A percentile compares a stretch with the other conserved stretches of the same genome.
These are phyloP conservation scores for Synanthedon formicaeformis DNA, from an alignment of 2,888 invertebrate genomes.

Conservation along the genomic window DNA sequence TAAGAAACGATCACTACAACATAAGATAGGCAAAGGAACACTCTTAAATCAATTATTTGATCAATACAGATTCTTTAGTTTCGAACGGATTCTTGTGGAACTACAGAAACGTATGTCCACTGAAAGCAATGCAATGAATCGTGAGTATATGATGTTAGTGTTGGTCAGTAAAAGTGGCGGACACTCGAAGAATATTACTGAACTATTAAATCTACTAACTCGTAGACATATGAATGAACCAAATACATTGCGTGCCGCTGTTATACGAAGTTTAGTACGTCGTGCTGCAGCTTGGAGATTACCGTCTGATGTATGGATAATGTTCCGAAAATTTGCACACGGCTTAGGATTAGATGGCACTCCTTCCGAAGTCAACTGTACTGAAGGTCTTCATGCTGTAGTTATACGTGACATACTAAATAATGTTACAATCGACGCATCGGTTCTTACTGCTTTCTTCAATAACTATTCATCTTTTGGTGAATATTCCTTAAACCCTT, in stretches of 20 bases:
- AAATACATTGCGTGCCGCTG: constrained; percentile 3
- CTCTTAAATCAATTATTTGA: constrained; percentile 35
- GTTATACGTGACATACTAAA: neutral
- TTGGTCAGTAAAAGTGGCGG: constrained; percentile 48
- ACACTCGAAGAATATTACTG: constrained; percentile 21
- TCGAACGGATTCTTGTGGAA: constrained; percentile 32
- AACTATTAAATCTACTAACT: constrained; percentile 25
- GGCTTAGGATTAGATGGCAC: constrained; percentile 5
- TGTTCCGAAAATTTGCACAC: constrained; percentile 1
- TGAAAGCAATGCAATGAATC: constrained; percentile 26
- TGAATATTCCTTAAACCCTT: neutral
- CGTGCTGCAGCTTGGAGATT: constrained; percentile 5
- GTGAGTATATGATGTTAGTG: constrained; percentile 43
- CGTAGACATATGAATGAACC: constrained; percentile 6
- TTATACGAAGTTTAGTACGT: constrained; percentile 4
- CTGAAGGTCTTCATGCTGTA: constrained; percentile 5
- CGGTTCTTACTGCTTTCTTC: neutral
- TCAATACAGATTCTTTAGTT: constrained; percentile 33
- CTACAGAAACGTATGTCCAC: constrained; percentile 25
- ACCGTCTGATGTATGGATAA: constrained; percentile 4
- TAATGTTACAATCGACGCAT: neutral
- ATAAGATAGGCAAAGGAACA: constrained; percentile 8
- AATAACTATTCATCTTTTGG: neutral
- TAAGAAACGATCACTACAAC: neutral
- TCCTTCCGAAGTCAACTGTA: constrained; percentile 2